Evolutionary conservation across 2,888 invertebrate species (phyloP).

Genomic region (Lasioglossum oenotherae): DNA sequence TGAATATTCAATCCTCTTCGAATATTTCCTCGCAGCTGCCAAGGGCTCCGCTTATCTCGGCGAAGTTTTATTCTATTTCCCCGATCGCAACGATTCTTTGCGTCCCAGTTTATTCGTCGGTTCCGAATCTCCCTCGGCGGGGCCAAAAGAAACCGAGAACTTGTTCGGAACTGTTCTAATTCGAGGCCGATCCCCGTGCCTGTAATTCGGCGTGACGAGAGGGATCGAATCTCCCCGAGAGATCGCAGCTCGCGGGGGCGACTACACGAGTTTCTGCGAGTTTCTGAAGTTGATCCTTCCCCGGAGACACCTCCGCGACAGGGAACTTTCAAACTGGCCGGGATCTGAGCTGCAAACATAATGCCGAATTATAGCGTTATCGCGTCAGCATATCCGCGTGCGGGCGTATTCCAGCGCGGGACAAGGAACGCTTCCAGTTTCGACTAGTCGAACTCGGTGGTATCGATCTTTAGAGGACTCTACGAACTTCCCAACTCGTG

Average conservation of each 20-base stretch:
- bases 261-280: conserved; percentile 1
- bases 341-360: conserved; percentile 5
- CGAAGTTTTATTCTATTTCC: background rate
- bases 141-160: background rate
- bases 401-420: background rate
- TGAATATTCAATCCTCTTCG: conserved; percentile 6
- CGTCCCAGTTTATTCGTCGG: background rate
- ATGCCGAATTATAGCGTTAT: conserved; percentile 40
- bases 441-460: background rate
- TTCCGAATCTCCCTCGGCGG: background rate
- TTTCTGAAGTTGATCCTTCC: conserved; percentile 25
- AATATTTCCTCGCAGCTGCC: background rate
- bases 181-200: background rate
- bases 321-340: conserved; percentile 13
- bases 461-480: background rate
- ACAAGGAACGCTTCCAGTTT: background rate
- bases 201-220: background rate
- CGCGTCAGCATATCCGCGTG: conserved; percentile 2
- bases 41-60: background rate
- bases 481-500: background rate
- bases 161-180: conserved; percentile 1
- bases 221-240: conserved; percentile 1
- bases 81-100: background rate
- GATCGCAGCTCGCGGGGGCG: background rate
- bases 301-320: conserved; percentile 9